Percentiles rank a stretch among this genome's conserved stretches.
Evolutionary conservation across 1,140 invertebrate species (phyloP).

Genomic region (Lepidurus arcticus): DNA sequence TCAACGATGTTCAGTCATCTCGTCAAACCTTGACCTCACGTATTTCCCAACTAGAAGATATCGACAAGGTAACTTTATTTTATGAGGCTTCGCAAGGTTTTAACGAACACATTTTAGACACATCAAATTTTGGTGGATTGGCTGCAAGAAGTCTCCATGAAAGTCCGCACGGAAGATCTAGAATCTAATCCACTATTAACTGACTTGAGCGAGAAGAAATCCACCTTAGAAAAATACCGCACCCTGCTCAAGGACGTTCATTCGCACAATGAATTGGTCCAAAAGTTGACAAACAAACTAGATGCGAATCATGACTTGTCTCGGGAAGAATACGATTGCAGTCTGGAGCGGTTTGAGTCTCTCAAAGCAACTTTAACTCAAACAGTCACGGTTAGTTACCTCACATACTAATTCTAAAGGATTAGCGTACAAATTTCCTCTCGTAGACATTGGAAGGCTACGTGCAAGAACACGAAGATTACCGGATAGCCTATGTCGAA

Average conservation of each 20-base stretch:
- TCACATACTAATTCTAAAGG: slow-evolving; percentile 35
- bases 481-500: slow-evolving; percentile 70
- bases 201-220: slow-evolving; percentile 83
- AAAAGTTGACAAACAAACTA: slow-evolving; percentile 45
- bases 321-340: slow-evolving; percentile 56
- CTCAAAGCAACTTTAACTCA: slow-evolving; percentile 49
- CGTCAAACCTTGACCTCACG: slow-evolving; percentile 64
- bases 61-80: slow-evolving; percentile 55
- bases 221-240: slow-evolving; percentile 74
- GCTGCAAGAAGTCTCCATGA: slow-evolving; percentile 78
- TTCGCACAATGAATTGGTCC: slow-evolving; percentile 66
- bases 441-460: slow-evolving; percentile 64
- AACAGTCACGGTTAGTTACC: slow-evolving; percentile 37
- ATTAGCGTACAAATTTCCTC: slow-evolving; percentile 32
- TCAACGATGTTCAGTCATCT: slow-evolving; percentile 70
- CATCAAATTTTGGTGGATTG: slow-evolving; percentile 72
- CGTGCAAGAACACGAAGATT: slow-evolving; percentile 79
- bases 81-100: background rate
- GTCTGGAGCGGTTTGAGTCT: slow-evolving; percentile 62
- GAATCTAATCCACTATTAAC: slow-evolving; percentile 52
- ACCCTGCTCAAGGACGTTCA: slow-evolving; percentile 68
- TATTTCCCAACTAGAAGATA: slow-evolving; percentile 71
- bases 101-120: slow-evolving; percentile 43
- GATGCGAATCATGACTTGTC: slow-evolving; percentile 38
- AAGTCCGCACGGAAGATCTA: slow-evolving; percentile 51